Conservation (phyloP, 2,113 vertebrate species). For the Rhodinocichla rosea region DNA sequence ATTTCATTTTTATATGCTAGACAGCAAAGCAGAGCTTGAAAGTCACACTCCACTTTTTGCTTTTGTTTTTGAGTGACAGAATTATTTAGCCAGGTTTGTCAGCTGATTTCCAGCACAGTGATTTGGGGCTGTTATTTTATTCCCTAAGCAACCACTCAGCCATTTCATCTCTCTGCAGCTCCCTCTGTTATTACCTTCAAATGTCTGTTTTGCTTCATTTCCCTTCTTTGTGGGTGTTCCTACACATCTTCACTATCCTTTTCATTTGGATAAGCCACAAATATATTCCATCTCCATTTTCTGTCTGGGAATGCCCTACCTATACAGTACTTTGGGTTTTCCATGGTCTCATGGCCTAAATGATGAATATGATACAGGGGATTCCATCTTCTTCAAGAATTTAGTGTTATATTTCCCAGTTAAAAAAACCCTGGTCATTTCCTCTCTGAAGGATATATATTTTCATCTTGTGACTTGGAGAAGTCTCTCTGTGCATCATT, state of each 20-base stretch:
- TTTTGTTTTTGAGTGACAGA: not conserved
- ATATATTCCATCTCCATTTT: not conserved
- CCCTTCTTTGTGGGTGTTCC: not conserved
- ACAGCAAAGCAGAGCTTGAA: not conserved
- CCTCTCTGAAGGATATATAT: not conserved
- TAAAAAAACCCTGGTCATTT: not conserved
- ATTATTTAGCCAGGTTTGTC: not conserved
- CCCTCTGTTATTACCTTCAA: not conserved
- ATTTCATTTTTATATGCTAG: not conserved
- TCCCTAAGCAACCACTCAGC: not conserved
- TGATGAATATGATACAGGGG: not conserved
- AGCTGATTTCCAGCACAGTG: not conserved
- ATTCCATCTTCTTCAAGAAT: not conserved
- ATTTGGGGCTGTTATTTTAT: not conserved
- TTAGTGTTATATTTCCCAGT: not conserved
- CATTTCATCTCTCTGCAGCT: not conserved
- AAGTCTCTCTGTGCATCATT: not conserved
- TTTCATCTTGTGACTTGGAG: not conserved
- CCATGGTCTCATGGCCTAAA: not conserved
- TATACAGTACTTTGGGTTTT: not conserved
- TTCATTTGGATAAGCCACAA: not conserved
- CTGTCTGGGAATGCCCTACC: not conserved
- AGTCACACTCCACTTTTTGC: not conserved
- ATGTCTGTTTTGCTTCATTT: not conserved
- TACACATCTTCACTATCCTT: not conserved